Evolutionary conservation across 2,113 vertebrate species (phyloP).

Genomic region (Arizona elegans): DNA sequence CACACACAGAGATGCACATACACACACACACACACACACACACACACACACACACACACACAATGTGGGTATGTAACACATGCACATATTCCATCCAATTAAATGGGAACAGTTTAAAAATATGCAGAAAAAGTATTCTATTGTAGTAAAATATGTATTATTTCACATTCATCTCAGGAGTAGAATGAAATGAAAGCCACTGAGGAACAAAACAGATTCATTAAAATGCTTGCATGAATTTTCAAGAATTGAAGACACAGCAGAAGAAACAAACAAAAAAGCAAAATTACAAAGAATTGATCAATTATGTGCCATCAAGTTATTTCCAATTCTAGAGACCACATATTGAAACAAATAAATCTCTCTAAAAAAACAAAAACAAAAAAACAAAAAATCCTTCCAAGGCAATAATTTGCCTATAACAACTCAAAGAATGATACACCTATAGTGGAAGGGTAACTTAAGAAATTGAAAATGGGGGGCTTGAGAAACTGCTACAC

Average conservation of each 20-base stretch:
- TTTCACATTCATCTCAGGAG: background rate
- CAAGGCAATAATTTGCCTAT: no score
- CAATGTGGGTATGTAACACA: background rate
- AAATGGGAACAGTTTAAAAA: background rate
- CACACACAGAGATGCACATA: background rate
- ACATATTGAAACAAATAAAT: background rate
- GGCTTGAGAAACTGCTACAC: no score
- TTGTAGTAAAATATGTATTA: background rate
- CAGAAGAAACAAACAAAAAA: background rate
- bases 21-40: no score
- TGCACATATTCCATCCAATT: background rate
- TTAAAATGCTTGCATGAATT: background rate
- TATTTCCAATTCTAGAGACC: background rate
- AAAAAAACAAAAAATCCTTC: no score
- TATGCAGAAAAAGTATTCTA: background rate
- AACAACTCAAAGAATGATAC: no score
- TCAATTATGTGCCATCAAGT: background rate
- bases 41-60: background rate
- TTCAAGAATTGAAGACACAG: background rate
- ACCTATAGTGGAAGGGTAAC: no score
- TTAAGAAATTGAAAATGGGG: no score
- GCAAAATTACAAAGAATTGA: background rate
- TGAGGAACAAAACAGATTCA: background rate
- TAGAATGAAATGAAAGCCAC: background rate
- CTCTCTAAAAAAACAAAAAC: background rate